A percentile compares a stretch with the other conserved stretches of the same genome.
Evolutionary conservation across 2,113 vertebrate species (phyloP).

Genomic region (Bos indicus): DNA sequence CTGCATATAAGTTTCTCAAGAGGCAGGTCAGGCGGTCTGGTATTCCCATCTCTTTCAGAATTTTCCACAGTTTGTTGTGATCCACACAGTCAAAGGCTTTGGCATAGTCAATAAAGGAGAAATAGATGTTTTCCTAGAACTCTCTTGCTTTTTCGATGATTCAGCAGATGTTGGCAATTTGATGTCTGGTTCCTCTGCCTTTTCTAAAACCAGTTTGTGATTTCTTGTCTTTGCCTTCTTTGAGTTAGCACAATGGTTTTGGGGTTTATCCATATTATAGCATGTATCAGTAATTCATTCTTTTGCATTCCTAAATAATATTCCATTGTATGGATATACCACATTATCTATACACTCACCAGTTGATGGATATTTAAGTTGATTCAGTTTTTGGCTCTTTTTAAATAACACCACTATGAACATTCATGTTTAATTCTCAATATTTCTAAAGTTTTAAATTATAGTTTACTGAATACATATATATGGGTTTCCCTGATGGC

Average conservation of each 20-base stretch:
- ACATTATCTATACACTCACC: background rate
- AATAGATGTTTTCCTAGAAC: too few species aligned
- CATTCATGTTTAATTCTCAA: background rate
- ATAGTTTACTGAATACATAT: background rate
- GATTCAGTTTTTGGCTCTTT: background rate
- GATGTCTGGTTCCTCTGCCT: too few species aligned
- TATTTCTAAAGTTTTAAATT: background rate
- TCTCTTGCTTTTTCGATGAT: too few species aligned
- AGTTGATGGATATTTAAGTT: background rate
- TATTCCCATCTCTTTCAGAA: too few species aligned
- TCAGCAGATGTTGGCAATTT: too few species aligned
- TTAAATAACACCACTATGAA: background rate
- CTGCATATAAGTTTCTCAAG: too few species aligned
- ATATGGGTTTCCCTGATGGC: background rate
- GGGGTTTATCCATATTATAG: background rate
- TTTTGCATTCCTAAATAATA: background rate
- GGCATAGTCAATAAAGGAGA: too few species aligned
- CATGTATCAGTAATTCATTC: background rate
- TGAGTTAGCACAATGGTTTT: background rate
- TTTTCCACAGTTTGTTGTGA: too few species aligned
- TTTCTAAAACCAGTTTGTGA: background rate
- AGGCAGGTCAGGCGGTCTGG: too few species aligned
- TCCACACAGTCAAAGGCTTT: too few species aligned
- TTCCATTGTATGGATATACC: background rate
- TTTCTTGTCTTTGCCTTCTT: background rate